These are phyloP conservation scores for Sarcophaga variegata DNA, from an alignment of 2,888 invertebrate genomes.

Conservation along the genomic window DNA sequence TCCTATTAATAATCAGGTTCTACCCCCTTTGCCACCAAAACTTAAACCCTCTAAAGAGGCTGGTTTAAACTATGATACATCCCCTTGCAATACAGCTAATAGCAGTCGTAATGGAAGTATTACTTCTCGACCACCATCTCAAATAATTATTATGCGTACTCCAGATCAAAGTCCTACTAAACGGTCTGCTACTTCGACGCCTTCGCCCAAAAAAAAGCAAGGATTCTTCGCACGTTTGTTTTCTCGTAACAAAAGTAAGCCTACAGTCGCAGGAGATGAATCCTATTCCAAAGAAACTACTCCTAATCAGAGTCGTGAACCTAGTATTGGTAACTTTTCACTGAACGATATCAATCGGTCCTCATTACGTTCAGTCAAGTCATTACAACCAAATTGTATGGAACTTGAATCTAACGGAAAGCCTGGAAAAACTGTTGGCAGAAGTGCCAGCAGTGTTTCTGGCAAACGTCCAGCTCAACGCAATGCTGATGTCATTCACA, in stretches of 20 bases:
- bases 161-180: conserved; percentile 83
- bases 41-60: conserved; percentile 79
- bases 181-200: conserved; percentile 81
- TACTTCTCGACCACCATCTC: conserved; percentile 77
- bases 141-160: conserved; percentile 81
- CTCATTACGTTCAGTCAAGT: conserved; percentile 77
- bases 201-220: conserved; percentile 85
- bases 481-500: conserved; percentile 86
- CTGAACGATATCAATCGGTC: conserved; percentile 78
- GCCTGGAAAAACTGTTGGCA: conserved; percentile 82
- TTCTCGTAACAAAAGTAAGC: conserved; percentile 82
- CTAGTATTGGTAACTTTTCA: conserved; percentile 78
- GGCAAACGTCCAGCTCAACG: conserved; percentile 83
- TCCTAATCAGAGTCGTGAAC: conserved; percentile 77
- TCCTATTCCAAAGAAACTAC: conserved; percentile 73
- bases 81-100: conserved; percentile 64
- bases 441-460: conserved; percentile 85
- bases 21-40: conserved; percentile 92
- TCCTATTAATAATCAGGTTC: conserved; percentile 83
- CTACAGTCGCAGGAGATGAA: conserved; percentile 49
- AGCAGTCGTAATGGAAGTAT: conserved; percentile 75
- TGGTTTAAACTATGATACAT: conserved; percentile 34
- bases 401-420: conserved; percentile 77
- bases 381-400: conserved; percentile 78
- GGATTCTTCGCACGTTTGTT: conserved; percentile 86